Evolutionary conservation across 1,140 invertebrate species (phyloP).

Genomic region (Sipha flava): DNA sequence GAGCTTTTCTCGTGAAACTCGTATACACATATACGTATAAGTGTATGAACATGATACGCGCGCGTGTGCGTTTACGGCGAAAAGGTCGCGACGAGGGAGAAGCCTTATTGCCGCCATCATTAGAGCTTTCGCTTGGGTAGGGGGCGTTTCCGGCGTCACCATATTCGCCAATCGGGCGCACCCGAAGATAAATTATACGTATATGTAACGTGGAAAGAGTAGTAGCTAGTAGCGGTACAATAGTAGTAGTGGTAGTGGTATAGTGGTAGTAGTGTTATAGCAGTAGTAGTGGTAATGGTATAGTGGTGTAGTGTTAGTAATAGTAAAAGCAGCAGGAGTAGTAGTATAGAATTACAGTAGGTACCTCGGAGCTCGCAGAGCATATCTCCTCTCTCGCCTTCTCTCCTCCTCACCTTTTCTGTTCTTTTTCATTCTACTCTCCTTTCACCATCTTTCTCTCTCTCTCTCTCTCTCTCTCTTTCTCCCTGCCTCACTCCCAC

Average conservation of each 20-base stretch:
- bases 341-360: too few species aligned
- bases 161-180: slow-evolving; percentile 25
- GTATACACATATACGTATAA: neutral
- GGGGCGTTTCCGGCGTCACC: slow-evolving; percentile 30
- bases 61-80: neutral
- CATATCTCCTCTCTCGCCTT: neutral
- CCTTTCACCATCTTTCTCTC: neutral
- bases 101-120: slow-evolving; percentile 31
- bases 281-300: too few species aligned
- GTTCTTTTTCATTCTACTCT: too few species aligned
- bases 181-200: slow-evolving; percentile 12
- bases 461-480: too few species aligned
- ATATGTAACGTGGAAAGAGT: neutral
- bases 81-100: neutral
- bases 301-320: too few species aligned
- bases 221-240: too few species aligned
- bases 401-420: neutral
- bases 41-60: too few species aligned
- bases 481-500: too few species aligned
- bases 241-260: too few species aligned
- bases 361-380: neutral
- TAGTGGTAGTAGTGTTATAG: too few species aligned
- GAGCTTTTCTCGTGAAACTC: slow-evolving; percentile 16
- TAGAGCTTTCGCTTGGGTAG: slow-evolving; percentile 29
- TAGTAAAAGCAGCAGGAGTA: too few species aligned